Evolutionary conservation across 92 coral and sea anemone species (phyloP).

Genomic region (Parazoanthus swiftii): DNA sequence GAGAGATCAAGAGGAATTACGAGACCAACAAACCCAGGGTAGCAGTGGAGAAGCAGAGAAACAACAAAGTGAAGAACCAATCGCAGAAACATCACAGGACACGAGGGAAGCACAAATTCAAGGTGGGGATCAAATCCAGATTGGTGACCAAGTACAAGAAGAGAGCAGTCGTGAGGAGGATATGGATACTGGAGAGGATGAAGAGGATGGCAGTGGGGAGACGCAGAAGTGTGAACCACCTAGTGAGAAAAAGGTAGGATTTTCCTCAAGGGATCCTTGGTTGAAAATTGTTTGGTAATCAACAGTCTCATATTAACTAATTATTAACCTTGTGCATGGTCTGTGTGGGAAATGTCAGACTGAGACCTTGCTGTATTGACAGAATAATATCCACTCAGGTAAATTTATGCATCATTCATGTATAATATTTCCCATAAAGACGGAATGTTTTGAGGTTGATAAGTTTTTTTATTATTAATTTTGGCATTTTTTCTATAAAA

Average conservation of each 20-base stretch:
- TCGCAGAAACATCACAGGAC: background rate
- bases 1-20: background rate
- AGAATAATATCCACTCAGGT: too few relatives aligned
- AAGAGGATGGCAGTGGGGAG: slow-evolving; percentile 11
- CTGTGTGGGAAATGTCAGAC: too few relatives aligned
- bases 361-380: too few relatives aligned
- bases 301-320: too few relatives aligned
- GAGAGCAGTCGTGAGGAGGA: slow-evolving; percentile 41
- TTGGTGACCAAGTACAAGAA: slow-evolving; percentile 45
- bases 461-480: too few relatives aligned
- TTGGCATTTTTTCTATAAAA: too few relatives aligned
- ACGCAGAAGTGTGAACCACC: background rate
- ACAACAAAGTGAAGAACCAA: background rate
- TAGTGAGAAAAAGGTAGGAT: slow-evolving; percentile 15
- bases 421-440: too few relatives aligned
- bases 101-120: slow-evolving; percentile 30
- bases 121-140: slow-evolving; percentile 44
- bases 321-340: too few relatives aligned
- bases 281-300: too few relatives aligned
- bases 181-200: background rate
- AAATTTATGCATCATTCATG: too few relatives aligned
- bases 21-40: background rate
- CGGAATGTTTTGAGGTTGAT: too few relatives aligned
- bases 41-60: background rate
- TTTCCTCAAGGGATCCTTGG: background rate